Base-by-base conservation (phyloP, 2,888 invertebrate genomes). In the Rotaria sp. region DNA sequence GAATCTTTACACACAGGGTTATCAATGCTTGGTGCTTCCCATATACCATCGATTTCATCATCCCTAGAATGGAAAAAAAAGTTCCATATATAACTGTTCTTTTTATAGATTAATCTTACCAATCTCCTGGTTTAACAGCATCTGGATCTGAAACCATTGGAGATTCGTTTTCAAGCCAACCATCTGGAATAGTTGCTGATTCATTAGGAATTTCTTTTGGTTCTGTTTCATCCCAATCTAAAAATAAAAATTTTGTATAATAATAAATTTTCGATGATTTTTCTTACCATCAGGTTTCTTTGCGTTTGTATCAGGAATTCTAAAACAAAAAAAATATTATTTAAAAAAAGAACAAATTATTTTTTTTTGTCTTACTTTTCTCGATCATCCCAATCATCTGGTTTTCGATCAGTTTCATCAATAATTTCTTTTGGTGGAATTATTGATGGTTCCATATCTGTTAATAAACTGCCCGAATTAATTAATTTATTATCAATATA, bases 21-120 rank as follows among this genome's bases (percentile, higher is more conserved):
- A 89, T 94, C 94, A 52, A 97, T 94, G 86, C 95, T 93, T 0
- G 97, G 96, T 10, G 98, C 94, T 91, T 98, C 98, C 98, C 98
- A 99, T 90, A 95, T 95, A 2, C 99, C 99, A 92, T 99, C 99
- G 94, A 98, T 98, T 88, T 97, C 97, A 35, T 94, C 94, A 91
- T 99, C 98, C 80, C 80, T 80, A 97, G 93, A 93, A 88, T 15
- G 2, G 38, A 26, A 55, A 87, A 38, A 41, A 50, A 26, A n/a
- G 3, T 21, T 84, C 1, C 8, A 30, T 26, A 11, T 30, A 10
- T 8, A 86, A 38, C 1, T 38, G 41, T 41, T 45, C 4, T 52
- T 1, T 38, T 38, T 26, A 2, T 13, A 18, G 7, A 24, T 45
- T n/a, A 85, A 67, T 52, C 35, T 45, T 80, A 80, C 86, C 98